phyloP scores from a whole-genome alignment of 2,888 invertebrate genomes.

The Habroteleia sp. region DNA sequence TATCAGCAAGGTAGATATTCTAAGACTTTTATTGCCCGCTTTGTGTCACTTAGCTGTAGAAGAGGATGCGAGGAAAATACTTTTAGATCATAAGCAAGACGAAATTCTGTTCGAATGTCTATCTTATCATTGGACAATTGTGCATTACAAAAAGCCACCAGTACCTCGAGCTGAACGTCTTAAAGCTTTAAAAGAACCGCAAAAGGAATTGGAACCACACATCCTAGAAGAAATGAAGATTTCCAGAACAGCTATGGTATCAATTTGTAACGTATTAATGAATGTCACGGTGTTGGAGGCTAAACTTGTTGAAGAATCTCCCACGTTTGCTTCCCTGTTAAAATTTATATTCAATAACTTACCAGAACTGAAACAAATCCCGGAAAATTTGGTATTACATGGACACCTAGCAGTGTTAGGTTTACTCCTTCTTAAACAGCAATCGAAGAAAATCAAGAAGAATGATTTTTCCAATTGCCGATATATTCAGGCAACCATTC shows the following conservation, averaged over 20 bases:
- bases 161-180: slow-evolving; percentile 90
- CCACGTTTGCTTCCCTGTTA: slow-evolving; percentile 89
- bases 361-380: slow-evolving; percentile 90
- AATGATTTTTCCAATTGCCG: slow-evolving; percentile 94
- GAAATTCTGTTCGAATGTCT: slow-evolving; percentile 90
- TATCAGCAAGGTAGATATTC: slow-evolving; percentile 86
- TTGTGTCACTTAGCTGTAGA: slow-evolving; percentile 95
- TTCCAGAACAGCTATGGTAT: slow-evolving; percentile 91
- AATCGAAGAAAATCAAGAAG: slow-evolving; percentile 90
- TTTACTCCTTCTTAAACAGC: slow-evolving; percentile 90
- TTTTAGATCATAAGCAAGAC: slow-evolving; percentile 89
- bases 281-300: slow-evolving; percentile 94
- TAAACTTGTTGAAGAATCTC: slow-evolving; percentile 89
- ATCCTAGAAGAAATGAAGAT: slow-evolving; percentile 91
- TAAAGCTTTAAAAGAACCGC: slow-evolving; percentile 88
- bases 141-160: slow-evolving; percentile 91
- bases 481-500: slow-evolving; percentile 93
- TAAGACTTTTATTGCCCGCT: slow-evolving; percentile 92
- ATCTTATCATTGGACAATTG: slow-evolving; percentile 92
- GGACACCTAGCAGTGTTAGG: slow-evolving; percentile 93
- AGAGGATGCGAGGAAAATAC: slow-evolving; percentile 91
- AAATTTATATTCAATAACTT: slow-evolving; percentile 93
- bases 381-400: slow-evolving; percentile 91
- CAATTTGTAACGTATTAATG: slow-evolving; percentile 95
- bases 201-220: slow-evolving; percentile 88